Percentiles rank a stretch among this genome's conserved stretches.
Evolutionary conservation across 2,113 vertebrate genomes (phyloP).

Genomic region (Rhineura floridana): DNA sequence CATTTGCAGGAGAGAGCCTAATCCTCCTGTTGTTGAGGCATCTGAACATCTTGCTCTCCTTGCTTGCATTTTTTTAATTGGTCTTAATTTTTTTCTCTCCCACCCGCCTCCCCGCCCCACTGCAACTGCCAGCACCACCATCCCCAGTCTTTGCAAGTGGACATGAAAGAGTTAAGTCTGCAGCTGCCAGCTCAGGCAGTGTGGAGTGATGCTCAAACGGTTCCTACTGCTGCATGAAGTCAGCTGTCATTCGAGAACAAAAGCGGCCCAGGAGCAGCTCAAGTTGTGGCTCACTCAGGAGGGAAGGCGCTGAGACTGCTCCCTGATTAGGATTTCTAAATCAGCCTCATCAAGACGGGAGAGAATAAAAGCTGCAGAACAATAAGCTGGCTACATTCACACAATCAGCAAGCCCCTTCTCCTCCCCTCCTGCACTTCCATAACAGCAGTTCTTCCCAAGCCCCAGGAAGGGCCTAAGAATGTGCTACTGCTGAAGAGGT

Average conservation of each 20-base stretch:
- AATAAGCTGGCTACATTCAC: slow-evolving; percentile 73
- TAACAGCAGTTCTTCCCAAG: slow-evolving; percentile 52
- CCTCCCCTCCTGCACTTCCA: slow-evolving; percentile 42
- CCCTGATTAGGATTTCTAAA: slow-evolving; percentile 82
- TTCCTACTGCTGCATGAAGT: slow-evolving; percentile 79
- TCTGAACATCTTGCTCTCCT: neutral
- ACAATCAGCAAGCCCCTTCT: slow-evolving; percentile 54
- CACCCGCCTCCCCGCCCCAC: rapidly evolving
- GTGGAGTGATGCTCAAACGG: slow-evolving; percentile 75
- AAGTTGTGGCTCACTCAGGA: slow-evolving; percentile 69
- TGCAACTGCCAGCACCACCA: rapidly evolving
- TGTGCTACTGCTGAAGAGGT: rapidly evolving
- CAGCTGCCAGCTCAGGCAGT: slow-evolving; percentile 70
- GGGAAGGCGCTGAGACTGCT: slow-evolving; percentile 70
- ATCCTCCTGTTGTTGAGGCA: neutral
- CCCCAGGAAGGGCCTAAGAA: slow-evolving; percentile 6
- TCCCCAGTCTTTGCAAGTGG: rapidly evolving
- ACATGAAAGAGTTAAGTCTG: slow-evolving; percentile 75
- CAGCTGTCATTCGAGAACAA: slow-evolving; percentile 82
- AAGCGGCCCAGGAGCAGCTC: slow-evolving; percentile 73
- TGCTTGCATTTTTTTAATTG: neutral
- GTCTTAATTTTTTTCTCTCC: neutral
- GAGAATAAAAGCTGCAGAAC: slow-evolving; percentile 73
- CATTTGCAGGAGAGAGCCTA: neutral
- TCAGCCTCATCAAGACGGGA: slow-evolving; percentile 74